A percentile compares a stretch with the other conserved stretches of the same genome.
phyloP scores from a whole-genome alignment of 2,113 vertebrate genomes.

The Donacobius atricapilla region DNA sequence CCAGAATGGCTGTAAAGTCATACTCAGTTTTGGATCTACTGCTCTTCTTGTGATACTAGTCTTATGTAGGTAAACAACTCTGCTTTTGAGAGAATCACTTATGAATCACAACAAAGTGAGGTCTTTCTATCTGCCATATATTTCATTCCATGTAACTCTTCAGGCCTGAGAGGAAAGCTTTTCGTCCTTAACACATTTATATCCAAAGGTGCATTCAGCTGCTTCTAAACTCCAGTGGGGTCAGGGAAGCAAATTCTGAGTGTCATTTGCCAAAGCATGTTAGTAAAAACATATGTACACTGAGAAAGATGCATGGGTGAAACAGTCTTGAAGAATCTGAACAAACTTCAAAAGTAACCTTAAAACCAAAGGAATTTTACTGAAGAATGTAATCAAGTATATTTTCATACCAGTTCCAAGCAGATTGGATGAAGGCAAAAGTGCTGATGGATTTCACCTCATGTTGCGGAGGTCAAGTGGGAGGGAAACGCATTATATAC shows the following conservation, averaged over 20 bases:
- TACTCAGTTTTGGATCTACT: not conserved
- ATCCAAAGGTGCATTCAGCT: not conserved
- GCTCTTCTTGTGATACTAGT: not conserved
- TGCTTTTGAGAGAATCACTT: not conserved
- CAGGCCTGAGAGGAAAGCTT: not conserved
- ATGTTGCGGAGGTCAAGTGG: not conserved
- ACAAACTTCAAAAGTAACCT: not conserved
- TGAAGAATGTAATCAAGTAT: not conserved
- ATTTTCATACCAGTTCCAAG: not conserved
- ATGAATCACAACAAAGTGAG: not conserved
- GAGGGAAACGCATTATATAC: not conserved
- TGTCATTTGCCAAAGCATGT: not conserved
- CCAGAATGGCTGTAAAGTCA: not conserved
- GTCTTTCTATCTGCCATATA: not conserved
- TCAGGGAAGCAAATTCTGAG: not conserved
- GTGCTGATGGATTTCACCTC: not conserved
- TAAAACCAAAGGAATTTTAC: not conserved
- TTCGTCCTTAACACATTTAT: not conserved
- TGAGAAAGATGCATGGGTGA: accelerated
- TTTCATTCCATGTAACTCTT: not conserved
- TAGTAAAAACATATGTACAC: not conserved
- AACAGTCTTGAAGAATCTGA: not conserved
- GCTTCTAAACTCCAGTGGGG: not conserved
- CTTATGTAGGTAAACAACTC: not conserved
- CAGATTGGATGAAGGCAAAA: not conserved